phyloP scores from a whole-genome alignment of 2,113 vertebrate genomes.

The Pedionomus torquatus region DNA sequence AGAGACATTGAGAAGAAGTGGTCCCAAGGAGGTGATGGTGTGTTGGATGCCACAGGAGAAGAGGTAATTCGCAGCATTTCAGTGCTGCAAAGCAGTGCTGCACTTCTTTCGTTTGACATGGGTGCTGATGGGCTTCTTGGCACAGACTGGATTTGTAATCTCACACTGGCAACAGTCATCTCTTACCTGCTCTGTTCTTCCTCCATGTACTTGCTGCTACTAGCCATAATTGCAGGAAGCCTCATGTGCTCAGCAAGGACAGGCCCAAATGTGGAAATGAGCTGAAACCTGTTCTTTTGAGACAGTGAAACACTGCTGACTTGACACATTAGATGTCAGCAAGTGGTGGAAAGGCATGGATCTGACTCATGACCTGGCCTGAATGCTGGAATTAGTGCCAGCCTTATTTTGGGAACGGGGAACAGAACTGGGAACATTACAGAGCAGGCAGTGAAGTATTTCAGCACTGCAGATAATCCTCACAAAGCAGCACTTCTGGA shows the following conservation, averaged over 20 bases:
- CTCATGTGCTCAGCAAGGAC: background rate
- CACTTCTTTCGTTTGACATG: background rate
- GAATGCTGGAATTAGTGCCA: background rate
- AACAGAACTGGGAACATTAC: background rate
- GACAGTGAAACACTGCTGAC: background rate
- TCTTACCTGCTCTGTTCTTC: background rate
- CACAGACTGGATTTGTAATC: background rate
- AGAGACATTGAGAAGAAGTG: conserved; percentile 87
- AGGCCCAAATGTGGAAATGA: background rate
- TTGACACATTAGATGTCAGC: background rate
- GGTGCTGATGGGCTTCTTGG: background rate
- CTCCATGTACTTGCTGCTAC: accelerated
- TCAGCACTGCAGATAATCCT: background rate
- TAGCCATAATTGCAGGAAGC: background rate
- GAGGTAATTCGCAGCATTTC: conserved; percentile 78
- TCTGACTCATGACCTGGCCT: background rate
- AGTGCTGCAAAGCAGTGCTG: background rate
- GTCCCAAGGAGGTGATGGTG: conserved; percentile 84
- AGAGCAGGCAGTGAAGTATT: background rate
- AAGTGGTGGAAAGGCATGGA: background rate
- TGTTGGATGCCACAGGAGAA: conserved; percentile 89
- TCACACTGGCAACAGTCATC: background rate
- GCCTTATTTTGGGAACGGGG: background rate
- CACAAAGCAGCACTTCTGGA: background rate
- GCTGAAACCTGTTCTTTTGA: background rate